Conservation (phyloP, 1,140 invertebrate genomes). For the Drosophila sulfurigaster region DNA sequence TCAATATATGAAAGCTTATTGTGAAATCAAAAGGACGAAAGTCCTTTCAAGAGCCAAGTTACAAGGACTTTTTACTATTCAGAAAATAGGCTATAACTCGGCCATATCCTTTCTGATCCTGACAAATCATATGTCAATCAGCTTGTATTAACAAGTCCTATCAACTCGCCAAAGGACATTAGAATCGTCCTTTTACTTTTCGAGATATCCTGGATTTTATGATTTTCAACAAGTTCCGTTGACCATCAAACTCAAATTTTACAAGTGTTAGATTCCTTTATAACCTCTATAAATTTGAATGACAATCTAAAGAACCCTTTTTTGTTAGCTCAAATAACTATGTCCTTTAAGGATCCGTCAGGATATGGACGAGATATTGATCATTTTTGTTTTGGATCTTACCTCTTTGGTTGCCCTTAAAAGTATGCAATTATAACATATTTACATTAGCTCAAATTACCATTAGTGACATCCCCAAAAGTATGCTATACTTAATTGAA, state of each 20-base stretch:
- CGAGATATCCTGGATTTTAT: not conserved
- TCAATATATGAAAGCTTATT: not conserved
- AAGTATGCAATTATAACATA: too few relatives aligned
- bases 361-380: not conserved
- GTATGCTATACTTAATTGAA: too few relatives aligned
- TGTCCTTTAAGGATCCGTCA: not conserved
- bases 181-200: not conserved
- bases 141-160: not conserved
- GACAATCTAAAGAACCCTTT: not conserved
- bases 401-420: too few relatives aligned
- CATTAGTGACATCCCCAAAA: too few relatives aligned
- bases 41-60: not conserved
- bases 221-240: not conserved
- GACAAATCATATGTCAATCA: not conserved
- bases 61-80: not conserved
- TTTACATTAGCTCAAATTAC: too few relatives aligned
- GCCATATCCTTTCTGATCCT: not conserved
- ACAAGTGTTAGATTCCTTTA: not conserved
- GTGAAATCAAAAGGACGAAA: not conserved
- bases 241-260: not conserved
- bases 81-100: not conserved
- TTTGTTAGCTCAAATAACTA: not conserved
- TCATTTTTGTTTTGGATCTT: not conserved
- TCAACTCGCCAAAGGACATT: not conserved
- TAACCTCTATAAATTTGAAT: not conserved